phyloP scores from a whole-genome alignment of 1,140 invertebrate genomes.

The Bombus consobrinus region DNA sequence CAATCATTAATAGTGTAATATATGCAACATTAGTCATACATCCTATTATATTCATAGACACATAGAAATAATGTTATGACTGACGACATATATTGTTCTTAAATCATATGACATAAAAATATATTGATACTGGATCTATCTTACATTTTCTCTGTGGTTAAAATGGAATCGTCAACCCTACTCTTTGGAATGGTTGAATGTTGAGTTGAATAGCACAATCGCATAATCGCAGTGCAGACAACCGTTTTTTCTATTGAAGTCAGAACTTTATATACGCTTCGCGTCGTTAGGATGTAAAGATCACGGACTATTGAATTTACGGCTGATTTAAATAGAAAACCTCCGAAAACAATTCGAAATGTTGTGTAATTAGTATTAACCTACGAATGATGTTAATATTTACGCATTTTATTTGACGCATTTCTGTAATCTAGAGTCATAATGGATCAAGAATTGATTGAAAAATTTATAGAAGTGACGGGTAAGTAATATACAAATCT shows the following conservation, averaged over 20 bases:
- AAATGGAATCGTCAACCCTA: neutral
- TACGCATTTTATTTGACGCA: neutral
- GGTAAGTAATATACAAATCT: conserved; percentile 60
- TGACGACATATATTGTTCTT: neutral
- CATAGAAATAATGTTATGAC: neutral
- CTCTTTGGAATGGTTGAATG: neutral
- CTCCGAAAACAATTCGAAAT: neutral
- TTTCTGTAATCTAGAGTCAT: neutral
- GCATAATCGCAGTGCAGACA: neutral
- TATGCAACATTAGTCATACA: neutral
- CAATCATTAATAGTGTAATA: neutral
- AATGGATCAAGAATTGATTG: conserved; percentile 78
- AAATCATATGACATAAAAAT: neutral
- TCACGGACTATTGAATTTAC: neutral
- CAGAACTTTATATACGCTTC: neutral
- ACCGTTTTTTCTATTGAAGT: neutral
- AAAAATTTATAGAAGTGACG: conserved; percentile 80
- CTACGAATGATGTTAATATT: neutral
- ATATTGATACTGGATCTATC: neutral
- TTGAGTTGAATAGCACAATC: no score
- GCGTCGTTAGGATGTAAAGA: neutral
- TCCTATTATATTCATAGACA: neutral
- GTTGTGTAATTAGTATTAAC: neutral
- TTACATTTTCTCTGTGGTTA: neutral
- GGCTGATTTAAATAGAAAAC: neutral